Conservation (phyloP, 2,888 invertebrate species). For the Acrocera orbiculus region DNA sequence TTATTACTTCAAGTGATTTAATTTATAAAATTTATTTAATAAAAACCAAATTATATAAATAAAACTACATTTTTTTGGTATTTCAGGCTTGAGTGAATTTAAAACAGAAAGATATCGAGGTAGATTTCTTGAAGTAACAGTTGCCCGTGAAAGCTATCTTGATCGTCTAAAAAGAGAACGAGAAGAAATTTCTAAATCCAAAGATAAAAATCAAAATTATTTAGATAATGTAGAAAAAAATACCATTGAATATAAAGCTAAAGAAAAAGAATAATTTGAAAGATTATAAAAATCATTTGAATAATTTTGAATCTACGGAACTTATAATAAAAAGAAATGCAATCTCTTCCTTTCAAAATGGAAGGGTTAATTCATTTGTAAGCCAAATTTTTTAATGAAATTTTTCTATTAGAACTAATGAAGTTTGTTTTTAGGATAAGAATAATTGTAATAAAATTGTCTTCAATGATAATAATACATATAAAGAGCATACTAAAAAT, state of each 20-base stretch:
- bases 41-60: background rate
- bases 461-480: constrained; percentile 40
- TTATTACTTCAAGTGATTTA: too few species aligned
- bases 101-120: constrained; percentile 35
- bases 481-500: constrained; percentile 9
- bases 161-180: constrained; percentile 48
- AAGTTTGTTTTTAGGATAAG: constrained; percentile 34
- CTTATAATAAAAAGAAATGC: constrained; percentile 30
- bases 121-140: constrained; percentile 38
- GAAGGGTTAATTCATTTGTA: constrained; percentile 33
- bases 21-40: too few species aligned
- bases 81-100: constrained; percentile 32
- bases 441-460: constrained; percentile 41
- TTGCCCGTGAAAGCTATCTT: constrained; percentile 53
- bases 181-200: too few species aligned
- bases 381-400: constrained; percentile 25
- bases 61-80: constrained; percentile 1
- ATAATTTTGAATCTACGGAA: too few species aligned
- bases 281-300: background rate
- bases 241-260: background rate
- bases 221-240: too few species aligned
- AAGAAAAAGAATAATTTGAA: background rate
- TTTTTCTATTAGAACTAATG: background rate
- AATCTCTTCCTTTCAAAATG: constrained; percentile 23
- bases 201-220: too few species aligned